A percentile compares a stretch with the other conserved stretches of the same genome.
Evolutionary conservation across 2,797 vertebrate species (phyloP).

Genomic region (Cottoperca gobio): DNA sequence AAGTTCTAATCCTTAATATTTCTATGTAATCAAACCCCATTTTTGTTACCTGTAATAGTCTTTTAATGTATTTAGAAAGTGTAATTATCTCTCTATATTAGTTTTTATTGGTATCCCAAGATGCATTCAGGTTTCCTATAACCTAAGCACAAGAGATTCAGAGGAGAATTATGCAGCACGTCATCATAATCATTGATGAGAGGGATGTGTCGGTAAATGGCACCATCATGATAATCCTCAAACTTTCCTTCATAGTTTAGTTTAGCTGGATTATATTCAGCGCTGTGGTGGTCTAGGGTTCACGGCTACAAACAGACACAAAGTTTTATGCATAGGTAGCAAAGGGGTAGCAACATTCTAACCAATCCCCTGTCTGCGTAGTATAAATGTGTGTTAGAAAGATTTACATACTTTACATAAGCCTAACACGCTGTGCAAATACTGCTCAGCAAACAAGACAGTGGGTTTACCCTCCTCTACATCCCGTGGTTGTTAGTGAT

Average conservation of each 20-base stretch:
- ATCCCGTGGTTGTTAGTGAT: slow-evolving; percentile 55
- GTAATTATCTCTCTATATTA: neutral
- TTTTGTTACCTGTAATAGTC: no score
- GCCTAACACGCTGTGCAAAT: slow-evolving; percentile 64
- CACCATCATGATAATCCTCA: neutral
- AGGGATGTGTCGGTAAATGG: neutral
- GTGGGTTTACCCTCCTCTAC: slow-evolving; percentile 50
- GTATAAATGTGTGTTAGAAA: slow-evolving; percentile 64
- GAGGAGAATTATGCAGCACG: neutral
- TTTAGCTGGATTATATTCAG: neutral
- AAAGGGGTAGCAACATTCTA: neutral
- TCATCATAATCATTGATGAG: neutral
- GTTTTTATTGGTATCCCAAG: neutral
- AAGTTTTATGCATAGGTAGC: slow-evolving; percentile 16
- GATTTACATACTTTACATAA: slow-evolving; percentile 65
- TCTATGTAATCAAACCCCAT: neutral
- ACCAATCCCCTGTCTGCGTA: slow-evolving; percentile 2
- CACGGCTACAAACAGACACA: neutral
- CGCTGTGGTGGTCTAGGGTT: neutral
- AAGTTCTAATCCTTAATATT: neutral
- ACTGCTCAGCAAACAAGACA: slow-evolving; percentile 66
- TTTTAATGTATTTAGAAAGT: neutral
- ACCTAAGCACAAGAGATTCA: neutral
- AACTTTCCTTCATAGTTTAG: neutral
- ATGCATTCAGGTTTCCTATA: neutral